Evolutionary conservation across 2,888 invertebrate species (phyloP).

Genomic region (Toxonevra muliebris): DNA sequence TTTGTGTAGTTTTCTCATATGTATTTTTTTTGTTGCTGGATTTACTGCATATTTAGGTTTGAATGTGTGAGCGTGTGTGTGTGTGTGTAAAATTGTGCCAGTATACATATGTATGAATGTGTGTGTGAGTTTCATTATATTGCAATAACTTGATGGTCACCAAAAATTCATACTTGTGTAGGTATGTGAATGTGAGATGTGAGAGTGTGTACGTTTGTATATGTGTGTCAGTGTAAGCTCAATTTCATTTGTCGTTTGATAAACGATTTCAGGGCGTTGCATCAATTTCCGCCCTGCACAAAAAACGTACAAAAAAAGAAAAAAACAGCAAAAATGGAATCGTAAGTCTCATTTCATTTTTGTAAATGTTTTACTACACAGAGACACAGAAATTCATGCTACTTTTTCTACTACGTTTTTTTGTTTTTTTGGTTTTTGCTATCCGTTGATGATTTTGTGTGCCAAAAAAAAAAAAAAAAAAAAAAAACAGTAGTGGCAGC

Average conservation of each 20-base stretch:
- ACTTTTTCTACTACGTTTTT: background rate
- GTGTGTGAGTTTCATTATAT: no score
- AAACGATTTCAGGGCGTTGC: constrained; percentile 59
- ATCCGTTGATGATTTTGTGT: no score
- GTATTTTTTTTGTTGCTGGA: background rate
- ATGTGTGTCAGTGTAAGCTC: constrained; percentile 39
- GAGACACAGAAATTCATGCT: background rate
- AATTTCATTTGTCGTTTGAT: constrained; percentile 59
- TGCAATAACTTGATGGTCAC: background rate
- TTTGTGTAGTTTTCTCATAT: background rate
- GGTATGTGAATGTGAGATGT: no score
- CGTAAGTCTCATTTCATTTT: background rate
- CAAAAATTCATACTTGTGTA: constrained; percentile 24
- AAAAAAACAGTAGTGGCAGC: no score
- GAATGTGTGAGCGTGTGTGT: background rate
- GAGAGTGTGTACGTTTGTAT: constrained; percentile 1
- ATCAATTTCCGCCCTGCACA: constrained; percentile 58
- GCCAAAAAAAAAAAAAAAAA: no score
- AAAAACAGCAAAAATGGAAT: background rate
- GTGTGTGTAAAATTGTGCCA: background rate
- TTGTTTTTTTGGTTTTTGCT: background rate
- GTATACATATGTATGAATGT: no score
- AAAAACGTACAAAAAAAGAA: constrained; percentile 31
- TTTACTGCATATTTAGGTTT: background rate
- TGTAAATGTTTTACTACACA: constrained; percentile 6